Conservation (phyloP, 2,797 vertebrate genomes). For the Scolopax rusticola region DNA sequence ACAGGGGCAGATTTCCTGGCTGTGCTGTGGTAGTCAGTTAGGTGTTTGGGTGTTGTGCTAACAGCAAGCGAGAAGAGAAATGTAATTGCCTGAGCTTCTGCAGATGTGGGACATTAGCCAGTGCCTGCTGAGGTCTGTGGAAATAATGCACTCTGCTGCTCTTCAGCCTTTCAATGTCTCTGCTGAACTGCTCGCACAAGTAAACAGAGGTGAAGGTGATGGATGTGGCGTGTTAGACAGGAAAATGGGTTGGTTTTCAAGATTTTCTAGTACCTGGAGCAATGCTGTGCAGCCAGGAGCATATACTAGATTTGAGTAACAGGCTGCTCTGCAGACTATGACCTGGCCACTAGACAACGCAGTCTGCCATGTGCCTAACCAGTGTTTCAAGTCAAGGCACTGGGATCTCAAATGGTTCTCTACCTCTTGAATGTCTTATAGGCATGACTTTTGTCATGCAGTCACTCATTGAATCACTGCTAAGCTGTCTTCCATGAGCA, state of each 20-base stretch:
- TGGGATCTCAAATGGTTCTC: neutral
- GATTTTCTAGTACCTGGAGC: neutral
- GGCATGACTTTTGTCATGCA: neutral
- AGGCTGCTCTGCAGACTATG: neutral
- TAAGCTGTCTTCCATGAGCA: neutral
- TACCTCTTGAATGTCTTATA: neutral
- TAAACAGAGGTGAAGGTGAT: conserved; percentile 15
- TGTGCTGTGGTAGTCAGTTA: neutral
- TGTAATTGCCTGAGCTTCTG: neutral
- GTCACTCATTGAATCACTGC: neutral
- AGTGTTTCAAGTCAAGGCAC: neutral
- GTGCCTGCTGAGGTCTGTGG: neutral
- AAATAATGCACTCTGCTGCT: neutral
- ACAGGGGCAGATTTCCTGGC: rapidly evolving
- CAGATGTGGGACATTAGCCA: neutral
- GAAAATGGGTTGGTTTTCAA: neutral
- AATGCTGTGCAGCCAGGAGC: neutral
- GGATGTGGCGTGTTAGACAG: neutral
- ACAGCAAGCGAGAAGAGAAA: neutral
- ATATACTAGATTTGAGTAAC: neutral
- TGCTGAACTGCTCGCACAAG: neutral
- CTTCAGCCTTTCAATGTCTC: neutral
- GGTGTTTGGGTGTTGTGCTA: neutral
- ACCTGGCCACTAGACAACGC: rapidly evolving
- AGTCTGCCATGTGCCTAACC: neutral